Conservation (phyloP, 2,797 vertebrate genomes). For the Hemitrygon akajei region DNA sequence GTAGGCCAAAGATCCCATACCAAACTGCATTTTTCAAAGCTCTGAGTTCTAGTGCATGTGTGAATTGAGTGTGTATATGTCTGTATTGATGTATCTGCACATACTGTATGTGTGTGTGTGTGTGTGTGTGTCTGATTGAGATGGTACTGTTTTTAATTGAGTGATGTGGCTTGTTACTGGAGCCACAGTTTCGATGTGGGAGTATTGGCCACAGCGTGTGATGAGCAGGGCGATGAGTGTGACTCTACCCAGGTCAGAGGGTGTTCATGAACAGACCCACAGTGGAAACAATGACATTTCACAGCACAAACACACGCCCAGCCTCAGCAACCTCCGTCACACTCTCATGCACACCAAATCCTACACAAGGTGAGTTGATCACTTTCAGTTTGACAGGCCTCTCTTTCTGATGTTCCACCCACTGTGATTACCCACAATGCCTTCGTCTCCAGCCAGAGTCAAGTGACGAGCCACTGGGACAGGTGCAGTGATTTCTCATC, state of each 20-base stretch:
- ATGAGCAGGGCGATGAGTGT: not conserved
- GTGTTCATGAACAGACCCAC: not conserved
- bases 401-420: not conserved
- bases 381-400: not conserved
- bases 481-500: not conserved
- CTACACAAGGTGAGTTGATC: not conserved
- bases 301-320: not conserved
- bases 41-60: too few species aligned
- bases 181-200: not conserved
- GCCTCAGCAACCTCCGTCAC: not conserved
- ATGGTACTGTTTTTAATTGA: too few species aligned
- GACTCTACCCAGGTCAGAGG: not conserved
- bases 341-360: not conserved
- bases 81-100: too few species aligned
- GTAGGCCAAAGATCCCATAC: too few species aligned
- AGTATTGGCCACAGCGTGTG: not conserved
- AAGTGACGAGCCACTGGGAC: not conserved
- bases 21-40: too few species aligned
- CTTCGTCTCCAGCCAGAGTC: too few species aligned
- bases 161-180: not conserved
- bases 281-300: slow-evolving; percentile 7
- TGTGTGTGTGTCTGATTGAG: too few species aligned
- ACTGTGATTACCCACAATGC: too few species aligned
- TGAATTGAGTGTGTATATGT: too few species aligned
- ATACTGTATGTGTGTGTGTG: not conserved